A percentile compares a stretch with the other conserved stretches of the same genome.
These are phyloP conservation scores for Drosophila ustulata DNA, from an alignment of 2,888 invertebrate species.

Conservation along the genomic window DNA sequence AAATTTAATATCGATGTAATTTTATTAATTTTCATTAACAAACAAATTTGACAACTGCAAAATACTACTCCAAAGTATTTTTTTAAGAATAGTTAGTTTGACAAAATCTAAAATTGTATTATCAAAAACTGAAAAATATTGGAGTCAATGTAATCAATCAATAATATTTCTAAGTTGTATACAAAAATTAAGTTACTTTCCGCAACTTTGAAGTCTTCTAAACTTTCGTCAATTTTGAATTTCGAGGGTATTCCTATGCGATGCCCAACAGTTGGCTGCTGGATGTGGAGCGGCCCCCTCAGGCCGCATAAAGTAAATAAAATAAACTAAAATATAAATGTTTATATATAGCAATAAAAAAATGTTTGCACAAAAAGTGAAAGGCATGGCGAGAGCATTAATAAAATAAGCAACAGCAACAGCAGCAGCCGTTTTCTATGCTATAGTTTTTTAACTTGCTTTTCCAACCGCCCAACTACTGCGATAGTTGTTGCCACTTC, in stretches of 20 bases:
- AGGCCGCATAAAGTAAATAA: conserved; percentile 61
- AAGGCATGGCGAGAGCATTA: conserved; percentile 56
- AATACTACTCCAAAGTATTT: too few relatives aligned
- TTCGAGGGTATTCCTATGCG: conserved; percentile 11
- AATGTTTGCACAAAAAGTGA: conserved; percentile 40
- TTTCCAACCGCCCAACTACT: background rate
- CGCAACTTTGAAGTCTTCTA: too few relatives aligned
- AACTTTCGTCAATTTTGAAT: background rate
- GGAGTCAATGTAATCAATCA: too few relatives aligned
- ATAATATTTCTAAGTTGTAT: too few relatives aligned
- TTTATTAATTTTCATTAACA: too few relatives aligned
- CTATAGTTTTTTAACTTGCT: conserved; percentile 20
- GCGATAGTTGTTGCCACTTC: background rate
- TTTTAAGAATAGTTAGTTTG: too few relatives aligned
- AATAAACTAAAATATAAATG: conserved; percentile 62
- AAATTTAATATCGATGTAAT: too few relatives aligned
- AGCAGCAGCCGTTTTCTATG: conserved; percentile 32
- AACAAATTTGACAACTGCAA: too few relatives aligned
- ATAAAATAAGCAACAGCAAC: conserved; percentile 65
- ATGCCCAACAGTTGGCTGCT: conserved; percentile 51
- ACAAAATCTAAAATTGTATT: too few relatives aligned
- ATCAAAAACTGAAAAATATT: too few relatives aligned
- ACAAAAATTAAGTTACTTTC: too few relatives aligned
- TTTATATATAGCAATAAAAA: conserved; percentile 43
- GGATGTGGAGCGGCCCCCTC: conserved; percentile 17